phyloP scores from a whole-genome alignment of 2,888 invertebrate genomes.

The Polietes domitor region DNA sequence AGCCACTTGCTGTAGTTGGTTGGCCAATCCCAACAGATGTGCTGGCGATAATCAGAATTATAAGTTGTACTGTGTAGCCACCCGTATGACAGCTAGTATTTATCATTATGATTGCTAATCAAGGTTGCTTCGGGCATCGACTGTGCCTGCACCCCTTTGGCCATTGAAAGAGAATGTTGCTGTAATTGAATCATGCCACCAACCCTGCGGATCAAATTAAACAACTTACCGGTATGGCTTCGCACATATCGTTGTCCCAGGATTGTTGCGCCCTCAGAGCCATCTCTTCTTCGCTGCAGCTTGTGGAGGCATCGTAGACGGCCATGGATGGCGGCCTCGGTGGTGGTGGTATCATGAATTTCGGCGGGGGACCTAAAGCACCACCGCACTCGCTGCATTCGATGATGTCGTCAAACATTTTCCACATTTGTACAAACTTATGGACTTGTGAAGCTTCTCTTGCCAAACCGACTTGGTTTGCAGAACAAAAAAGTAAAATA shows the following conservation, averaged over 20 bases:
- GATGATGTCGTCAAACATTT: constrained; percentile 80
- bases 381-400: constrained; percentile 80
- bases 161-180: background rate
- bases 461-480: constrained; percentile 22
- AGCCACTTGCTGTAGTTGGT: constrained; percentile 36
- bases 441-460: constrained; percentile 24
- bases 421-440: constrained; percentile 77
- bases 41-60: constrained; percentile 46
- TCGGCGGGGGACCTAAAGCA: constrained; percentile 79
- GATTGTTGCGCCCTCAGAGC: constrained; percentile 74
- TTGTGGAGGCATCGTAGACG: constrained; percentile 73
- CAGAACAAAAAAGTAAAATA: constrained; percentile 48
- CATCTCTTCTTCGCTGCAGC: constrained; percentile 78
- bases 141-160: background rate
- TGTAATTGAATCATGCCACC: background rate
- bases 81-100: constrained; percentile 38
- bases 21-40: constrained; percentile 63
- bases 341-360: constrained; percentile 80
- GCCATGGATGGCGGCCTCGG: constrained; percentile 79
- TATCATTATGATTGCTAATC: constrained; percentile 35
- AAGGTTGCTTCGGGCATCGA: background rate
- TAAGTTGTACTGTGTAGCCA: background rate
- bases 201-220: background rate
- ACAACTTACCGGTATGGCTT: constrained; percentile 80
- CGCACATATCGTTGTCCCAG: constrained; percentile 80